These are phyloP conservation scores for Eospalax fontanierii DNA, from an alignment of 2,797 vertebrate genomes.

Conservation along the genomic window DNA sequence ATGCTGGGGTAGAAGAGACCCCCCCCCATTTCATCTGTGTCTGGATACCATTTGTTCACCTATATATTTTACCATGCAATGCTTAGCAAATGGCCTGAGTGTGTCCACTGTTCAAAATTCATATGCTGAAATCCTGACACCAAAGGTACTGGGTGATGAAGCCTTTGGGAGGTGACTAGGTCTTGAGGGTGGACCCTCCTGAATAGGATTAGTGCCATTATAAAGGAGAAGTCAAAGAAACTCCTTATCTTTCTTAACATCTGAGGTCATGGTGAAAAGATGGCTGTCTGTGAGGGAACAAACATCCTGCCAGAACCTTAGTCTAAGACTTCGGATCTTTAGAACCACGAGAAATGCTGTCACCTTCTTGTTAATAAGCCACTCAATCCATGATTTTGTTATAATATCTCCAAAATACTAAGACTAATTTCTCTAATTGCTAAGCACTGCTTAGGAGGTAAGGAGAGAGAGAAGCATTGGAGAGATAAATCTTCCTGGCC, in stretches of 20 bases:
- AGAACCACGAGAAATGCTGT: background rate
- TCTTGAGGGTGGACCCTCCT: background rate
- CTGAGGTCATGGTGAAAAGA: background rate
- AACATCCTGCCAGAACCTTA: background rate
- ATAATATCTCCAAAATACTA: background rate
- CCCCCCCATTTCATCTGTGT: constrained; percentile 74
- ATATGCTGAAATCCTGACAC: background rate
- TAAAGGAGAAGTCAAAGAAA: background rate
- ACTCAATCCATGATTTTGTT: background rate
- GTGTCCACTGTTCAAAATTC: background rate
- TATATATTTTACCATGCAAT: background rate
- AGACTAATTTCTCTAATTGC: constrained; percentile 7
- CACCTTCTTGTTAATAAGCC: background rate
- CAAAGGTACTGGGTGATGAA: background rate
- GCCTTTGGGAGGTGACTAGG: background rate
- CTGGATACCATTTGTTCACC: constrained; percentile 70
- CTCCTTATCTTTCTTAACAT: background rate
- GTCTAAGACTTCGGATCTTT: background rate
- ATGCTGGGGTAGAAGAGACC: constrained; percentile 75
- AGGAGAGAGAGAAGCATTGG: background rate
- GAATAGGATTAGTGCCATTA: background rate
- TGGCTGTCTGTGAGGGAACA: background rate
- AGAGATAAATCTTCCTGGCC: background rate
- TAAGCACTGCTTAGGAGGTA: constrained; percentile 79
- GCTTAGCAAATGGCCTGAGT: background rate